Evolutionary conservation across 2,888 invertebrate genomes (phyloP), one percentile per base, ranked within the genome.

Genomic region (Dolichomitus sp.): DNA sequence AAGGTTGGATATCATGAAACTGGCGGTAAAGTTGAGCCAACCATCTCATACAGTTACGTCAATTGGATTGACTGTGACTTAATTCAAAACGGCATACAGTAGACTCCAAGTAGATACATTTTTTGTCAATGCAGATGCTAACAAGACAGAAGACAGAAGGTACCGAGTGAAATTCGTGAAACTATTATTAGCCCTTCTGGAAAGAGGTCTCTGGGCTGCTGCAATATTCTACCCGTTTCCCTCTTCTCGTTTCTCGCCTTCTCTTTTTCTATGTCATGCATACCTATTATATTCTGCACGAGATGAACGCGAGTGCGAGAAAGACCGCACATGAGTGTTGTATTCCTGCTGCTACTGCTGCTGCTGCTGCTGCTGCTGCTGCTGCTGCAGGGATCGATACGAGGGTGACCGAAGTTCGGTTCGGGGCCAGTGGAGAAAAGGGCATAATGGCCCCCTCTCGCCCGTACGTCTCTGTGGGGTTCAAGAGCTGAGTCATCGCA

Each of bases 401-500:
- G 76, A 80, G 80, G 69, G 83, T 80, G 81, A 82, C 81, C 78
- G 81, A 63, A 80, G 77, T 82, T 81, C 74, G 83, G 87, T 87
- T 87, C 81, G 84, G 63, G 80, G 84, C 83, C 79, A 84, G 84
- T 76, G 80, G 81, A 84, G 84, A 86, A 87, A 89, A 89, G 88
- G 86, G 86, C 81, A 87, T 88, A 88, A 88, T 89, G 87, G 87
- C 80, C 85, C 85, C 86, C 84, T 80, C 82, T 85, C 83, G 85
- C 74, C 68, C 59, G 75, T 74, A 69, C 74, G 68, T 74, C 75
- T 66, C 76, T 52, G 69, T 52, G 84, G 86, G 87, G 89, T 87
- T 87, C 83, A 87, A 81, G 84, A 89, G 91, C 91, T 91, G 91
- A 91, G 91, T 91, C 91, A 91, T 91, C 91, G 89, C 50, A 73